phyloP scores from a whole-genome alignment of 2,113 vertebrate species.

The human (Homo sapiens) region GRCh38 chr1:58344501-58345000 shows the following conservation, averaged over 20 bases:
- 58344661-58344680: not conserved
- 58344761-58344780: not conserved
- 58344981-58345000: not conserved
- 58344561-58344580: not conserved
- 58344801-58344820: not conserved
- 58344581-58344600: not conserved
- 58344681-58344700: not conserved
- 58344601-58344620: not conserved
- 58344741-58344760: not conserved
- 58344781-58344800: not conserved
- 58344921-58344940: not conserved
- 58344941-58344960: too few relatives aligned
- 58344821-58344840: not conserved
- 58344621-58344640: not conserved
- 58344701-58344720: not conserved
- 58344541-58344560: not conserved
- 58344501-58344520: not conserved
- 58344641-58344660: not conserved
- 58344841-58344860: not conserved
- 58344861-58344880: not conserved
- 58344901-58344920: not conserved
- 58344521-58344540: not conserved
- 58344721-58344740: constrained; percentile 6
- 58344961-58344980: not conserved
- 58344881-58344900: not conserved